Base-by-base conservation (phyloP, 2,888 invertebrate genomes). In the Elegia similella region DNA sequence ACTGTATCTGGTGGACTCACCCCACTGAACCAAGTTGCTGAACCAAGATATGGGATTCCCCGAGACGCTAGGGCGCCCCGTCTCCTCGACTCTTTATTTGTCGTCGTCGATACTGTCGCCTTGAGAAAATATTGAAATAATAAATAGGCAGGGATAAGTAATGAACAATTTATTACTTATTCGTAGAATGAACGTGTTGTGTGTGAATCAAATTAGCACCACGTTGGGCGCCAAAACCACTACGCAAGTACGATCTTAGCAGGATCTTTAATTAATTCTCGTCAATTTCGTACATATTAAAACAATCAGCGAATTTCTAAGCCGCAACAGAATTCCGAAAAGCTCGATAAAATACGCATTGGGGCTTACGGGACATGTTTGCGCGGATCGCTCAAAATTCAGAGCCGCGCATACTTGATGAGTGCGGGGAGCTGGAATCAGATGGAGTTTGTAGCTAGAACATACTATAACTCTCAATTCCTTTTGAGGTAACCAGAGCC, bases 341-440 rank as follows among this genome's bases (percentile, higher is more conserved):
- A 56, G 62, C 55, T 62, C 65, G 64, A 73, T 71, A 71, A 73
- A 78, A 77, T 74, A 72, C 70, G 74, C 74, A 69, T 66, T 72
- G 69, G 68, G 73, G 76, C 75, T 78, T 76, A 74, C 66, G 62
- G 66, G 65, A 66, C 76, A 68, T 76, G 80, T 78, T 79, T 76
- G 75, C 71, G 70, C 62, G 63, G 59, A 59, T 67, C 68, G 73
- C 70, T 76, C 74, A 75, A 80, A 75, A 78, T 79, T 76, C 78
- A 74, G 71, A 70, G 68, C 60, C 67, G 64, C 70, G 80, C 82
- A 83, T 83, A 82, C 70, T 73, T 70, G 75, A 84, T 83, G 81
- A 81, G 73, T 62, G 57, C 67, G 70, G 34, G 50, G 34, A 50
- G 34, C 34, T 34, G 78, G 80, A 82, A 82, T 68, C 60, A 58